Evolutionary conservation across 2,797 vertebrate species (phyloP).

Genomic region (Hybognathus amarus): DNA sequence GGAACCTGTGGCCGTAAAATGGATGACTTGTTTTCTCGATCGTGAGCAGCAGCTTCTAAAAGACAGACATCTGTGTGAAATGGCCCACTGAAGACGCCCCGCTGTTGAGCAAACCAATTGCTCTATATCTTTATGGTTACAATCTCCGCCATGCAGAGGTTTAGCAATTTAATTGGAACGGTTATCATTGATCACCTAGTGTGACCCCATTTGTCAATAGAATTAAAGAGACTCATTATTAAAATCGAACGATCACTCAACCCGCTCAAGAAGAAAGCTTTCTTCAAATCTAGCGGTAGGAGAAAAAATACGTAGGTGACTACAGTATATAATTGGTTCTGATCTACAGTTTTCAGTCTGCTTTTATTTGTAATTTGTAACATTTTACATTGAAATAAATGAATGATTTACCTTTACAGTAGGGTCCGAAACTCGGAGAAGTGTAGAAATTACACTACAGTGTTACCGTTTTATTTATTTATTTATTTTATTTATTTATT

Average conservation of each 20-base stretch:
- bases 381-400: background rate
- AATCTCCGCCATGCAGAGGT: constrained; percentile 51
- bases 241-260: constrained; percentile 47
- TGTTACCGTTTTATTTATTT: too few relatives aligned
- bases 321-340: background rate
- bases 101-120: constrained; percentile 57
- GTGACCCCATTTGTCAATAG: constrained; percentile 49
- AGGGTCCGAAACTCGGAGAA: background rate
- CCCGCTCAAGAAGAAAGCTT: constrained; percentile 26
- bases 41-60: constrained; percentile 64
- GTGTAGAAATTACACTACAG: background rate
- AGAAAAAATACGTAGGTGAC: background rate
- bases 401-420: background rate
- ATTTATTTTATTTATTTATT: too few relatives aligned
- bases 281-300: constrained; percentile 18
- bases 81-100: constrained; percentile 52
- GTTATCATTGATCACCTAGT: constrained; percentile 52
- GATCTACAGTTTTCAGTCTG: background rate
- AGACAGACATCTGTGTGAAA: constrained; percentile 62
- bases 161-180: constrained; percentile 51
- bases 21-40: constrained; percentile 77
- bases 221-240: constrained; percentile 57
- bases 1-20: constrained; percentile 79
- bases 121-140: constrained; percentile 53
- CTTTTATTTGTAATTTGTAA: background rate